Base-by-base conservation (phyloP, 1,140 invertebrate species). In the Drosophila quadrilineata region DNA sequence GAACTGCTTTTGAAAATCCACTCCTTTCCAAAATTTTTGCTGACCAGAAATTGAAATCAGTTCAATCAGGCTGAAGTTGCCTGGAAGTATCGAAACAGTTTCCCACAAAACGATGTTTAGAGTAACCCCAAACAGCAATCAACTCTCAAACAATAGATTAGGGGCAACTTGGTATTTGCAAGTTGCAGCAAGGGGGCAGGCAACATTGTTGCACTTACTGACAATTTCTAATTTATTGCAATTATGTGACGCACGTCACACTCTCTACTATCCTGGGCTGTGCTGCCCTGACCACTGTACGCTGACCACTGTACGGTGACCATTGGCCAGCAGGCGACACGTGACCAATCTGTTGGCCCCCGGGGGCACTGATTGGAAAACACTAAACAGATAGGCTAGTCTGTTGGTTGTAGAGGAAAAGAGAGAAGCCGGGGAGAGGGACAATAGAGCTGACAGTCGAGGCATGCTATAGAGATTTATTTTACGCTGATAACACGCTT, bases 191-290 rank as follows among this genome's bases (percentile, higher is more conserved):
- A 40, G 28, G 50, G 26, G 29, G n/a, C n/a, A n/a, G 12, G 31
- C 70, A 26, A 82, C 77, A 77, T 85, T 84, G 77, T 84, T 84
- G 76, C 79, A 62, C 67, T 58, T 38, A 53, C 52, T 71, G 64
- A 75, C 80, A 85, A 85, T 86, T 86, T 86, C 84, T 87, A 87
- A 87, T 87, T 87, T 87, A 87, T 87, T 87, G 84, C 76, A 87
- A 87, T 87, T 87, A 87, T 87, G 84, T 77, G 76, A 79, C 84
- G 74, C 73, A 87, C 70, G 82, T 87, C 82, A 77, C 75, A 87
- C 76, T 80, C 70, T 60, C 72, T 41, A 45, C 45, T 54, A n/a
- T n/a, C n/a, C n/a, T n/a, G n/a, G n/a, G n/a, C n/a, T n/a, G n/a
- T n/a, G n/a, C n/a, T n/a, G n/a, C n/a, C n/a, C n/a, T 54, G 52